A percentile compares a stretch with the other conserved stretches of the same genome.
These are phyloP conservation scores for Bellardia pandia DNA, from an alignment of 2,888 invertebrate species.

Conservation along the genomic window DNA sequence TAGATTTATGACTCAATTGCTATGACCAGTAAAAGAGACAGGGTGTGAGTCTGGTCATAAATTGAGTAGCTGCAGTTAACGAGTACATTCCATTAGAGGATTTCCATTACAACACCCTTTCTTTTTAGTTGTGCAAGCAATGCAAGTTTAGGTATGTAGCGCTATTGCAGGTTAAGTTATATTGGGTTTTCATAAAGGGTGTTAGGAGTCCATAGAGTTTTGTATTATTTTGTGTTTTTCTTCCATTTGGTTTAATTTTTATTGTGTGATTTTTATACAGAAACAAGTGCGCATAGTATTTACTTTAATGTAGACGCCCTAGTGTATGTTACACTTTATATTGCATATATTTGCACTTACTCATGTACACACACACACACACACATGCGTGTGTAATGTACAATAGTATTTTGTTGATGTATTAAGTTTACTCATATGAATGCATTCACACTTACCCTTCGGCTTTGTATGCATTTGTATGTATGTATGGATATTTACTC, in stretches of 20 bases:
- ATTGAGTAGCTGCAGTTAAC: constrained; percentile 72
- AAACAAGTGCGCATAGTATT: constrained; percentile 75
- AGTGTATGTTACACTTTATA: constrained; percentile 79
- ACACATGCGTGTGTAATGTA: background rate
- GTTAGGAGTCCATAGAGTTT: constrained; percentile 33
- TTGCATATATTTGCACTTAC: constrained; percentile 47
- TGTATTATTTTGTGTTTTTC: constrained; percentile 54
- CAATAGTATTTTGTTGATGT: constrained; percentile 43
- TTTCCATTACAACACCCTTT: constrained; percentile 67
- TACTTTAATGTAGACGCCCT: constrained; percentile 81
- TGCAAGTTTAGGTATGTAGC: constrained; percentile 69
- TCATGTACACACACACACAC: background rate
- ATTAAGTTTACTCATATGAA: constrained; percentile 66
- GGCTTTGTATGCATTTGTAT: background rate
- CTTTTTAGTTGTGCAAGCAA: background rate
- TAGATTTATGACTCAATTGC: constrained; percentile 66
- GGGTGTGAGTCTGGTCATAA: constrained; percentile 32
- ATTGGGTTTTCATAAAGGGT: background rate
- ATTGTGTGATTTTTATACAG: constrained; percentile 54
- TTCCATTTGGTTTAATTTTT: constrained; percentile 45
- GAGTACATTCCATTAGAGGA: constrained; percentile 60
- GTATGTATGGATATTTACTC: constrained; percentile 43
- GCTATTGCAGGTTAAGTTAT: constrained; percentile 73
- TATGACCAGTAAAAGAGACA: constrained; percentile 5
- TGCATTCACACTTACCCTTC: constrained; percentile 68